Percentiles rank a stretch among this genome's conserved stretches.
These are phyloP conservation scores for Lepas anatifera DNA, from an alignment of 2,888 invertebrate genomes.

Conservation along the genomic window DNA sequence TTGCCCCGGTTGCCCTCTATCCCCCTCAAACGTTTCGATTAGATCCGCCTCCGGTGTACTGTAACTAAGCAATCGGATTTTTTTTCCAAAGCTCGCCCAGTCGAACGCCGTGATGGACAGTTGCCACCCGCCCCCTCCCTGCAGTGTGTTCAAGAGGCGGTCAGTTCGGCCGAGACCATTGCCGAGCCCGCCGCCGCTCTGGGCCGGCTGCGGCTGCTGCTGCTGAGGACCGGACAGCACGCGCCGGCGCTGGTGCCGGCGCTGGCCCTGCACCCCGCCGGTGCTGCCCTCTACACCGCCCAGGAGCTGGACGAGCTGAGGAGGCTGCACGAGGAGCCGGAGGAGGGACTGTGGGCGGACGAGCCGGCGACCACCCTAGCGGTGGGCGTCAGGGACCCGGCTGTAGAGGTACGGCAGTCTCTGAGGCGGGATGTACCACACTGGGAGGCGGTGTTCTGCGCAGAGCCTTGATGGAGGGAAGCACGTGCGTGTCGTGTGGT, in stretches of 20 bases:
- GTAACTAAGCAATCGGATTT: too few species aligned
- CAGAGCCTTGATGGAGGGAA: too few species aligned
- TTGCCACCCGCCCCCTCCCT: too few species aligned
- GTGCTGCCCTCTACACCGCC: not conserved
- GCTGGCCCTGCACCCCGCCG: not conserved
- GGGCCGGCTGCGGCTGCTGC: not conserved
- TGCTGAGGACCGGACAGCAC: not conserved
- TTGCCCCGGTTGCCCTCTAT: too few species aligned
- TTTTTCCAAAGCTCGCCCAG: too few species aligned
- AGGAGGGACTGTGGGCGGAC: not conserved
- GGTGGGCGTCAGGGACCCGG: not conserved
- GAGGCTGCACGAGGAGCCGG: constrained; percentile 4
- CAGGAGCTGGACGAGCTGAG: not conserved
- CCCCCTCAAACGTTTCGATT: too few species aligned
- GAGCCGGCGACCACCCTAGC: not conserved
- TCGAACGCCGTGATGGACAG: too few species aligned
- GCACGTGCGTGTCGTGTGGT: too few species aligned
- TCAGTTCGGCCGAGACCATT: not conserved
- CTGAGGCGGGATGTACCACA: too few species aligned
- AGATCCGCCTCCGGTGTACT: too few species aligned
- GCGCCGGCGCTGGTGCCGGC: constrained; percentile 1
- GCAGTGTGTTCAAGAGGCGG: too few species aligned
- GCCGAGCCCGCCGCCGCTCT: not conserved
- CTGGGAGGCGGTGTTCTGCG: too few species aligned
- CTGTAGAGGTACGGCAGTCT: not conserved